A percentile compares a stretch with the other conserved stretches of the same genome.
These are phyloP conservation scores for Drosophila sp. DNA, from an alignment of 1,140 invertebrate genomes.

Conservation along the genomic window DNA sequence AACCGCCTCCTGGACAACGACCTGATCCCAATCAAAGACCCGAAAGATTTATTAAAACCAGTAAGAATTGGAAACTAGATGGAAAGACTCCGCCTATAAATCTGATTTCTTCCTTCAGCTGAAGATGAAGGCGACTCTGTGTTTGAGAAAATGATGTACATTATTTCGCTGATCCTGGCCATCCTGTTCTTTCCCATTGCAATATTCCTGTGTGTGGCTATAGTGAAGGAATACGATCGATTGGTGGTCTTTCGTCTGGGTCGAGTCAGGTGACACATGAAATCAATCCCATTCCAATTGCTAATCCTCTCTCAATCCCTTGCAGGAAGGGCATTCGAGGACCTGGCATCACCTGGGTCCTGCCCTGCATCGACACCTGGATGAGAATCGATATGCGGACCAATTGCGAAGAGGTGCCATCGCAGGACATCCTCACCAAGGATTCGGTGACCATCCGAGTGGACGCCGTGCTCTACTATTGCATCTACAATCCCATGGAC, in stretches of 20 bases:
- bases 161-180: constrained; percentile 89
- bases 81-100: too few species aligned
- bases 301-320: constrained; percentile 50
- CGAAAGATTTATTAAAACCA: neutral
- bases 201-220: constrained; percentile 90
- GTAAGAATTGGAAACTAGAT: neutral
- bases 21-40: too few species aligned
- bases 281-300: neutral
- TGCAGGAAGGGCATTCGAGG: constrained; percentile 34
- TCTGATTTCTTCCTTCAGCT: constrained; percentile 16
- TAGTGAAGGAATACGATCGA: constrained; percentile 88
- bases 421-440: constrained; percentile 88
- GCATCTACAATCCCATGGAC: constrained; percentile 90
- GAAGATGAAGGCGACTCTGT: constrained; percentile 18
- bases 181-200: constrained; percentile 92
- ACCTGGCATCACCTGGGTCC: constrained; percentile 87
- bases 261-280: constrained; percentile 85
- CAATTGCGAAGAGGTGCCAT: constrained; percentile 89
- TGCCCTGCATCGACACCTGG: constrained; percentile 91
- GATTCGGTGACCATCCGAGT: constrained; percentile 91
- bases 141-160: constrained; percentile 88
- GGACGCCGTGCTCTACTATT: constrained; percentile 91
- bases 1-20: too few species aligned
- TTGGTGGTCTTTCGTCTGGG: constrained; percentile 94
- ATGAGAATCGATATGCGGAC: constrained; percentile 88